These are phyloP conservation scores for Bombus waltoni DNA, from an alignment of 1,140 invertebrate genomes.

Conservation along the genomic window DNA sequence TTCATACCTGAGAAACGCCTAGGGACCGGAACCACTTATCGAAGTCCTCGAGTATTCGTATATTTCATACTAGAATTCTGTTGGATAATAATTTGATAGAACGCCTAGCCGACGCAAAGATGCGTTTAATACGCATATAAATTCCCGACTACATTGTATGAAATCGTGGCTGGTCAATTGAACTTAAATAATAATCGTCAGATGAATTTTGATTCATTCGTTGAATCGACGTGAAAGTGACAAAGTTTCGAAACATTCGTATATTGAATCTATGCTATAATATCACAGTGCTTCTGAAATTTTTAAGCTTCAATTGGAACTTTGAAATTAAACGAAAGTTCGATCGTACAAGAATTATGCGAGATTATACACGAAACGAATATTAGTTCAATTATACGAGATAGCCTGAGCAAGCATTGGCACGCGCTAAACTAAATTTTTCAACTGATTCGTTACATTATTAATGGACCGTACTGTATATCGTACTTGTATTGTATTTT, in stretches of 20 bases:
- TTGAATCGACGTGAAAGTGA: not conserved
- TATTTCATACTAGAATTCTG: conserved; percentile 56
- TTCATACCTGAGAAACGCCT: conserved; percentile 66
- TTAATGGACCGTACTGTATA: too few species aligned
- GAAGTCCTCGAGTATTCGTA: conserved; percentile 59
- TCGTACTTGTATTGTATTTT: too few species aligned
- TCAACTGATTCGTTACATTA: too few species aligned
- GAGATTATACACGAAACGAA: too few species aligned
- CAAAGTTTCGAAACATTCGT: not conserved
- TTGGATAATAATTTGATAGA: conserved; percentile 55
- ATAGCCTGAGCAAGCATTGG: too few species aligned
- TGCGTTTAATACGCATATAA: conserved; percentile 4
- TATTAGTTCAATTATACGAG: too few species aligned
- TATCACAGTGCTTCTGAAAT: too few species aligned
- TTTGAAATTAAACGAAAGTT: too few species aligned
- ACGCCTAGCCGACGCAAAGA: not conserved
- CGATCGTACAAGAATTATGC: too few species aligned
- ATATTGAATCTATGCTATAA: too few species aligned
- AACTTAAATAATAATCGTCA: not conserved
- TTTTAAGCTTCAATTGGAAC: too few species aligned
- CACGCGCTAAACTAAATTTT: too few species aligned
- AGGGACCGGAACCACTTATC: conserved; percentile 56
- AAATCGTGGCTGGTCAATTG: not conserved
- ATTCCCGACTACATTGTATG: not conserved
- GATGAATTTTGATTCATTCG: not conserved